phyloP scores from a whole-genome alignment of 2,113 vertebrate species.

The Picathartes gymnocephalus region DNA sequence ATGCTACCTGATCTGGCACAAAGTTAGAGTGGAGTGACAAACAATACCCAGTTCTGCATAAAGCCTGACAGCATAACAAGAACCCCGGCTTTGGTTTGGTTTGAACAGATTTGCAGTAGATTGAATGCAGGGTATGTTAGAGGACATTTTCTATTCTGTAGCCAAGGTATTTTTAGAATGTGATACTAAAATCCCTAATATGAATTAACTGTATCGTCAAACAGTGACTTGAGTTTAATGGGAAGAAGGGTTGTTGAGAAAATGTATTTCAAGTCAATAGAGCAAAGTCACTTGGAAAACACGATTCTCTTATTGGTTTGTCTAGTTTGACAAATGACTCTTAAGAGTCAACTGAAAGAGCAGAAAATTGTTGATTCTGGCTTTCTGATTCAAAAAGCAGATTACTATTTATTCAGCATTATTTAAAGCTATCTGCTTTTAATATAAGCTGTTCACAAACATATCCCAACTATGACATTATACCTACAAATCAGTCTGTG shows the following conservation, averaged over 20 bases:
- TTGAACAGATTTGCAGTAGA: background rate
- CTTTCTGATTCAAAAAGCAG: background rate
- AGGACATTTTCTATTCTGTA: background rate
- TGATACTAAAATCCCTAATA: background rate
- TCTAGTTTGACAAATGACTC: background rate
- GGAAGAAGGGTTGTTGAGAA: background rate
- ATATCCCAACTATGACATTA: background rate
- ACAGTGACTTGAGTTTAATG: background rate
- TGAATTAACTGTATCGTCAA: background rate
- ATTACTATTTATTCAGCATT: background rate
- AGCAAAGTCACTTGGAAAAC: background rate
- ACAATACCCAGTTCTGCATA: background rate
- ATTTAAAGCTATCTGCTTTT: background rate
- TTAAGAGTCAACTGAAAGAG: background rate
- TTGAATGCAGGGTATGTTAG: background rate
- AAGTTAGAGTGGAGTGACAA: background rate
- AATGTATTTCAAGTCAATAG: background rate
- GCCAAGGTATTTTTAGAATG: background rate
- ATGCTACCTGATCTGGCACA: background rate
- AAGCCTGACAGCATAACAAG: background rate
- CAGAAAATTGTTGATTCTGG: background rate
- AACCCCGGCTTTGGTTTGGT: background rate
- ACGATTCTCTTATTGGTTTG: background rate
- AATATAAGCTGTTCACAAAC: background rate
- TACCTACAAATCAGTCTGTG: background rate